These are phyloP conservation scores for Penelope pileata DNA, from an alignment of 2,113 vertebrate genomes.

Conservation along the genomic window DNA sequence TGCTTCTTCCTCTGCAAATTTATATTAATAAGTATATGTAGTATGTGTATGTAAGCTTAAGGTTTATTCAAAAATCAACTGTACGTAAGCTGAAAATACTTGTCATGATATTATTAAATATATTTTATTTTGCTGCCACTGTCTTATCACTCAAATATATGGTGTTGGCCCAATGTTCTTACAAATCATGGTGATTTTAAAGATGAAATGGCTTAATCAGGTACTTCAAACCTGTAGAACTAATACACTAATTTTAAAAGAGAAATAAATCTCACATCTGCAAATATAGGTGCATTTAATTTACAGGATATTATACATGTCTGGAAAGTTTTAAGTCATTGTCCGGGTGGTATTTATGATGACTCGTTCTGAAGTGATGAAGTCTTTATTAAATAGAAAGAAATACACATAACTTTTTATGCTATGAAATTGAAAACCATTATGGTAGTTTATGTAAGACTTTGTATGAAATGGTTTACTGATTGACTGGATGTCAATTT, in stretches of 20 bases:
- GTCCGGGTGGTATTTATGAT: not conserved
- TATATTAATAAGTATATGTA: not conserved
- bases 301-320: not conserved
- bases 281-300: slow-evolving; percentile 6
- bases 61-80: not conserved
- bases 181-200: slow-evolving; percentile 26
- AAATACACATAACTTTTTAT: not conserved
- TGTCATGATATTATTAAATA: not conserved
- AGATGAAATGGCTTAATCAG: slow-evolving; percentile 28
- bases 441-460: slow-evolving; percentile 15
- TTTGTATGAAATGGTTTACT: slow-evolving; percentile 46
- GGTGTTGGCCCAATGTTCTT: not conserved
- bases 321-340: not conserved
- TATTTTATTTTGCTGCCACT: not conserved
- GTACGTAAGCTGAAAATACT: not conserved
- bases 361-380: slow-evolving; percentile 24
- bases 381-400: slow-evolving; percentile 18
- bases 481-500: slow-evolving; percentile 72
- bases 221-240: not conserved
- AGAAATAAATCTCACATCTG: slow-evolving; percentile 26
- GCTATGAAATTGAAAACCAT: not conserved
- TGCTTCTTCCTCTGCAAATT: slow-evolving; percentile 7
- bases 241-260: slow-evolving; percentile 41
- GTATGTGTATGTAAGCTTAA: not conserved
- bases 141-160: not conserved